Conservation (phyloP, 2,888 invertebrate genomes). For the Linnaemya tessellans region DNA sequence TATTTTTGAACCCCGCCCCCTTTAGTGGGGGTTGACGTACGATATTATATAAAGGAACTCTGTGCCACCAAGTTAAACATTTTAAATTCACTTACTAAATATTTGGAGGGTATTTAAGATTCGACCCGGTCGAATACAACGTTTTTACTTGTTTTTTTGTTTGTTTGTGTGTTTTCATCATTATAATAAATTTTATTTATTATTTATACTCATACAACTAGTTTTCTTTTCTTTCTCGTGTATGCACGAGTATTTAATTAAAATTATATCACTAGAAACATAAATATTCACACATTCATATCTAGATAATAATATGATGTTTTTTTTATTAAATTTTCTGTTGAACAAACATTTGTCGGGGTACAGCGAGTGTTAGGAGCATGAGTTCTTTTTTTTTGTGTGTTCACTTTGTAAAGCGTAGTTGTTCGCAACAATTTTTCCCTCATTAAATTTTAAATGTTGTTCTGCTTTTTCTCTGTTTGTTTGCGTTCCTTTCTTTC, state of each 20-base stretch:
- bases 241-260: conserved; percentile 49
- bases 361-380: not conserved
- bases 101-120: too few species aligned
- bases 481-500: not conserved
- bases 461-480: conserved; percentile 64
- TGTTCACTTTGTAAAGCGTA: conserved; percentile 17
- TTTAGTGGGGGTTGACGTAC: too few species aligned
- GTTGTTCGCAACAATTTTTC: conserved; percentile 40
- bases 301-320: not conserved
- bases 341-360: conserved; percentile 21
- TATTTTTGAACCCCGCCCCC: too few species aligned
- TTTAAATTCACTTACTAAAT: too few species aligned
- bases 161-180: conserved; percentile 27
- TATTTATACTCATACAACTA: not conserved
- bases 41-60: too few species aligned
- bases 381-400: conserved; percentile 3
- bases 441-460: conserved; percentile 62
- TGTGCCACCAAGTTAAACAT: too few species aligned
- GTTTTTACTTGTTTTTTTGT: too few species aligned
- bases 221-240: not conserved
- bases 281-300: conserved; percentile 28
- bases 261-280: conserved; percentile 48
- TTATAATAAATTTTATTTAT: conserved; percentile 23
- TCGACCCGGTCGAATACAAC: too few species aligned
- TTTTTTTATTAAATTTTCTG: not conserved